These are phyloP conservation scores for Vanessa atalanta DNA, from an alignment of 1,140 invertebrate species.

Conservation along the genomic window DNA sequence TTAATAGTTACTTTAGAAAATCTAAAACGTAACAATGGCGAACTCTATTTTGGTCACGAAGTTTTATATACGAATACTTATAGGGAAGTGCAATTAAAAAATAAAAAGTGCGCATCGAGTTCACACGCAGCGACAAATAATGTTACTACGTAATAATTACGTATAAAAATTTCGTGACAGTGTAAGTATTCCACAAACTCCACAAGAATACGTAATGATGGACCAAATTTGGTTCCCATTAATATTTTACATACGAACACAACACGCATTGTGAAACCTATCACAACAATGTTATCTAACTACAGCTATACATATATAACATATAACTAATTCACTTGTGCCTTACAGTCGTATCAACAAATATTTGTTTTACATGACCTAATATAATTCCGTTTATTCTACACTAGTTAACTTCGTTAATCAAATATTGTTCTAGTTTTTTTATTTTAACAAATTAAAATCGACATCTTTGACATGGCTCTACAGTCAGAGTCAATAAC, in stretches of 20 bases:
- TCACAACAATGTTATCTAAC: conserved; percentile 12
- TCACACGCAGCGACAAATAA: too few relatives aligned
- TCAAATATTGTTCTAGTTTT: too few relatives aligned
- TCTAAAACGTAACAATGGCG: too few relatives aligned
- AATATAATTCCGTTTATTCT: neutral
- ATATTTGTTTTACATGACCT: neutral
- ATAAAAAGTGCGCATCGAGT: neutral
- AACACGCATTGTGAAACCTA: conserved; percentile 14
- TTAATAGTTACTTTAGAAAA: too few relatives aligned
- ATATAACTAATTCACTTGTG: neutral
- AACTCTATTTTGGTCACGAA: too few relatives aligned
- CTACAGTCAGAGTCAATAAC: too few relatives aligned
- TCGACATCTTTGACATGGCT: neutral
- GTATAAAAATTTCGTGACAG: neutral
- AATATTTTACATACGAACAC: conserved; percentile 17
- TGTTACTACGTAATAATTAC: neutral
- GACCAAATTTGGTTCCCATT: conserved; percentile 12
- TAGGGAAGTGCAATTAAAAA: neutral
- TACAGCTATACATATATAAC: neutral
- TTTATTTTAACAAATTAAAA: too few relatives aligned
- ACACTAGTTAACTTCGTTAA: neutral
- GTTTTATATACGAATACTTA: too few relatives aligned
- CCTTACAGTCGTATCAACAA: neutral
- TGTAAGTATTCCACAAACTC: conserved; percentile 1
- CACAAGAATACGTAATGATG: conserved; percentile 10